A percentile compares a stretch with the other conserved stretches of the same genome.
These are phyloP conservation scores for Lytechinus pictus DNA, from an alignment of 35 echinoderm and acorn worm species.

Conservation along the genomic window DNA sequence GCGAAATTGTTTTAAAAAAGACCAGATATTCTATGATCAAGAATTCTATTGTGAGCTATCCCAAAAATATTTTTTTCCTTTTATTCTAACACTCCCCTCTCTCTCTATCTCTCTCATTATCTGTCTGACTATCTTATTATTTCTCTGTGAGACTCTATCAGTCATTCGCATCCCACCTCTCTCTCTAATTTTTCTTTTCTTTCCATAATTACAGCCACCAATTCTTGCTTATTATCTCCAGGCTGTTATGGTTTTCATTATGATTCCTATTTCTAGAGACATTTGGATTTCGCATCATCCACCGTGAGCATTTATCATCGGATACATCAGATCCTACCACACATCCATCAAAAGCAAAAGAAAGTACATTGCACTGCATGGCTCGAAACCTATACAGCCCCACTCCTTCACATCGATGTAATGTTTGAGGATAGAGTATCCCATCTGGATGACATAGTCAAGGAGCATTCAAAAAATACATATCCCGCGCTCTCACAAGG, in stretches of 20 bases:
- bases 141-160: too few relatives aligned
- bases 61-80: too few relatives aligned
- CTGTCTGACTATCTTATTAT: too few relatives aligned
- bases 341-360: background rate
- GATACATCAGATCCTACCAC: background rate
- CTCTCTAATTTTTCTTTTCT: background rate
- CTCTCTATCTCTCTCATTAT: too few relatives aligned
- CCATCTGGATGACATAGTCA: background rate
- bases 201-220: background rate
- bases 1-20: too few relatives aligned
- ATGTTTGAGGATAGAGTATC: background rate
- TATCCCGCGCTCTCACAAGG: background rate
- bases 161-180: background rate
- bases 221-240: constrained; percentile 12
- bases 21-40: too few relatives aligned
- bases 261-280: background rate
- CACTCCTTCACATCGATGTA: background rate
- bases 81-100: too few relatives aligned
- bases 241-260: background rate
- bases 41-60: too few relatives aligned
- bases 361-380: background rate
- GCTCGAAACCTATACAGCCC: background rate
- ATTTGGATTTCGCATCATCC: constrained; percentile 1
- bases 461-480: background rate
- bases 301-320: background rate